Conservation (phyloP, 2,888 invertebrate species). For the Pteria penguin region DNA sequence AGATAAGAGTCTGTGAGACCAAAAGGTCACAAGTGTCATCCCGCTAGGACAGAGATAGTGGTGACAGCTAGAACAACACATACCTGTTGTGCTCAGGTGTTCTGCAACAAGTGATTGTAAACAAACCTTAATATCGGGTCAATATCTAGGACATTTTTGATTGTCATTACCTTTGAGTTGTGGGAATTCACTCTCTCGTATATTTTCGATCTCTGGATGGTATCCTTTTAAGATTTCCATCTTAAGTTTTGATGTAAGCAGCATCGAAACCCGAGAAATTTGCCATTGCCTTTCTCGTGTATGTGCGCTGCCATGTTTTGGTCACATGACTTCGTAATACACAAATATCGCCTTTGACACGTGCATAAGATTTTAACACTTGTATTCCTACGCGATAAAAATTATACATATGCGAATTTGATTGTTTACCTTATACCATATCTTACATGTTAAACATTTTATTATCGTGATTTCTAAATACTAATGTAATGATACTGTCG, state of each 20-base stretch:
- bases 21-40: background rate
- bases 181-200: background rate
- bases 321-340: background rate
- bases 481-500: too few species aligned
- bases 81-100: background rate
- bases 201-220: background rate
- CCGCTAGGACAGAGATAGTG: background rate
- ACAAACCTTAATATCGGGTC: background rate
- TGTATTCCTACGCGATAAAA: background rate
- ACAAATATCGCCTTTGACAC: background rate
- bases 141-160: background rate
- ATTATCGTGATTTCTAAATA: background rate
- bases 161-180: background rate
- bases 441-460: background rate
- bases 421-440: too few species aligned
- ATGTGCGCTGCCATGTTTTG: background rate
- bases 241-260: too few species aligned
- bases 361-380: background rate
- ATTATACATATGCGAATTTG: too few species aligned
- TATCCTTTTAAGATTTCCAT: background rate
- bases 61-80: background rate
- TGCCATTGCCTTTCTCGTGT: too few species aligned
- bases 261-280: too few species aligned
- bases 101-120: too few species aligned
- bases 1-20: too few species aligned